Evolutionary conservation across 2,113 vertebrate species (phyloP).

Genomic region (Gallinago paraguaiae): DNA sequence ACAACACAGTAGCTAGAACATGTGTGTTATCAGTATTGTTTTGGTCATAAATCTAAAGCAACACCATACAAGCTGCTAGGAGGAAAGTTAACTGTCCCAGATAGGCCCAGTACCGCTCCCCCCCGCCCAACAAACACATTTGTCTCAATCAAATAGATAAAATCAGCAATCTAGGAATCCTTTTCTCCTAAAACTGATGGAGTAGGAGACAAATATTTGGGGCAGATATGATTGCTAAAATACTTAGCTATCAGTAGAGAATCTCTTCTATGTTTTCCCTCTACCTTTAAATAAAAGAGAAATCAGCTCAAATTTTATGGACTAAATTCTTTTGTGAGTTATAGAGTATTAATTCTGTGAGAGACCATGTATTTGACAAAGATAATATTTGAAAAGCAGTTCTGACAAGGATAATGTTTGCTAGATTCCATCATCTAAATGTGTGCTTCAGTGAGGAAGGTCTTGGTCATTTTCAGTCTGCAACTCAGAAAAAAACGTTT

Average conservation of each 20-base stretch:
- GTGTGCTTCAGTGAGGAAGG: neutral
- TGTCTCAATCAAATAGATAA: neutral
- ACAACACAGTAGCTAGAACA: neutral
- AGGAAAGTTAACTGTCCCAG: neutral
- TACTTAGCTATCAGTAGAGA: neutral
- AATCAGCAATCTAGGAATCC: neutral
- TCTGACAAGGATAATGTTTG: neutral
- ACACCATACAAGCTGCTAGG: neutral
- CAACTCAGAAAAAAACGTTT: neutral
- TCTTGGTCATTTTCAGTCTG: neutral
- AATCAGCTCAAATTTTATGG: neutral
- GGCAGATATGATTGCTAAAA: neutral
- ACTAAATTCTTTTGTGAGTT: neutral
- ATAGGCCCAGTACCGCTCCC: fast-evolving
- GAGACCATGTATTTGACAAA: neutral
- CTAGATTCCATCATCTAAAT: neutral
- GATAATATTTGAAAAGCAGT: neutral
- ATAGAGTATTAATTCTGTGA: neutral
- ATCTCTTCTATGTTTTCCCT: neutral
- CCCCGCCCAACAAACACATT: fast-evolving
- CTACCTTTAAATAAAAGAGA: neutral
- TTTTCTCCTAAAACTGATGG: neutral
- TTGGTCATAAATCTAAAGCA: neutral
- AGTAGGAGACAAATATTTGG: neutral
- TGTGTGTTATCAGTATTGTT: neutral